Evolutionary conservation across 2,113 vertebrate species (phyloP), one percentile per base, ranked within the genome.

Genomic region (Toxotes chatareus): DNA sequence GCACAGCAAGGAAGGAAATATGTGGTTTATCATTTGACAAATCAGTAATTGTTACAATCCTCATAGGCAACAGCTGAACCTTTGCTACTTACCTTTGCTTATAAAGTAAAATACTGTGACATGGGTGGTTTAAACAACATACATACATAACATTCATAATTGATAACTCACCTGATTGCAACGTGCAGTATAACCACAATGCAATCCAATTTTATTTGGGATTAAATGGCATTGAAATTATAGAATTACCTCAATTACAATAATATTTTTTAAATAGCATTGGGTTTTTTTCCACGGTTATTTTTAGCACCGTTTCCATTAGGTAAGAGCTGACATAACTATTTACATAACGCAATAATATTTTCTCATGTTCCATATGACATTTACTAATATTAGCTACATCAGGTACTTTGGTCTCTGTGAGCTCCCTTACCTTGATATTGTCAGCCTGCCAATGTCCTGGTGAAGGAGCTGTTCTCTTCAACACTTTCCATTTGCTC

Each of bases 1-100:
- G 82, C 64, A 80, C 51, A 86, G 40, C 11, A n/a, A 9, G 55
- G 21, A 19, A 31, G 19, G 4, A 76, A 16, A 66, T 23, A 11
- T 44, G 42, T 21, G 7, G 7, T 42, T 16, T 16, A 80, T 27
- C 5, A 12, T 8, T 57, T 14, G 2, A 23, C 21, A 27, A 38
- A 55, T 57, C 9, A 23, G 12, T 53, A 66, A 32, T 67, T 47
- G 11, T 42, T 59, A 38, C 5, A 44, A 8, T 56, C 31, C 27
- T 66, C 16, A 46, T 61, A 57, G n/a, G n/a, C 36, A 32, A 17
- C n/a, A 47, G 12, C 59, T 70, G 13, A 27, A 27, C 27, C 27
- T 27, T 27, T 27, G 27, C 27, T 47, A 13, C 10, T 7, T 46
- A 40, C 23, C 7, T n/a, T 32, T 77, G 9, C 6, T 49, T 49